Evolutionary conservation across 2,797 vertebrate genomes (phyloP).

Genomic region (Uromys caudimaculatus): DNA sequence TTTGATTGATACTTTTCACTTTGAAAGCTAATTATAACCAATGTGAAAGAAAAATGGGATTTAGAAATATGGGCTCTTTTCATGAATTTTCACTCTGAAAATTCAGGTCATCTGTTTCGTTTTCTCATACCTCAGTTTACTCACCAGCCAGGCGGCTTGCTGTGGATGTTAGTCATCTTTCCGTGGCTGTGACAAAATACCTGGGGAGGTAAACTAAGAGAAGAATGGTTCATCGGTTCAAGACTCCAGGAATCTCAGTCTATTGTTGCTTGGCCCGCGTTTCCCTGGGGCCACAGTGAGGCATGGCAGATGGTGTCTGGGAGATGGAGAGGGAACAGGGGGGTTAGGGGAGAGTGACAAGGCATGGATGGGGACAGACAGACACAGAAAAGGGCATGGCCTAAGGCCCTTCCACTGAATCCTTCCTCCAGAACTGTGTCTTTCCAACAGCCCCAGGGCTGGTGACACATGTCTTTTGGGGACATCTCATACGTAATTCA

Average conservation of each 20-base stretch:
- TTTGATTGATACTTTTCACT: constrained; percentile 84
- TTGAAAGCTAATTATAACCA: constrained; percentile 81
- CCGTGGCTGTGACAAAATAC: not conserved
- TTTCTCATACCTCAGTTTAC: constrained; percentile 60
- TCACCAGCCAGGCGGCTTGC: not conserved
- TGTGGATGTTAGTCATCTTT: not conserved
- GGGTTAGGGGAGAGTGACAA: not conserved
- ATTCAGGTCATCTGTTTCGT: constrained; percentile 63
- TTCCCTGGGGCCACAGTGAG: not conserved
- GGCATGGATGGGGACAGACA: too few relatives aligned
- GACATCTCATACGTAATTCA: not conserved
- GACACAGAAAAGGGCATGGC: not conserved
- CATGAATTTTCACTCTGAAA: constrained; percentile 70
- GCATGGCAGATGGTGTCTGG: not conserved
- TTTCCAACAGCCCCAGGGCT: not conserved
- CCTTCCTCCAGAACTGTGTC: not conserved
- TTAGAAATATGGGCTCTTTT: constrained; percentile 78
- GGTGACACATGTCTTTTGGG: not conserved
- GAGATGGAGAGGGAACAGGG: not conserved
- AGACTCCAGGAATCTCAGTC: not conserved
- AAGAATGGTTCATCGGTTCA: not conserved
- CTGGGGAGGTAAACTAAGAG: not conserved
- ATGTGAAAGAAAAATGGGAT: constrained; percentile 74
- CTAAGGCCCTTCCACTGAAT: not conserved
- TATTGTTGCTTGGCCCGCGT: not conserved